These are phyloP conservation scores for Eulemur mongoz DNA, from an alignment of 2,797 vertebrate species.

Conservation along the genomic window DNA sequence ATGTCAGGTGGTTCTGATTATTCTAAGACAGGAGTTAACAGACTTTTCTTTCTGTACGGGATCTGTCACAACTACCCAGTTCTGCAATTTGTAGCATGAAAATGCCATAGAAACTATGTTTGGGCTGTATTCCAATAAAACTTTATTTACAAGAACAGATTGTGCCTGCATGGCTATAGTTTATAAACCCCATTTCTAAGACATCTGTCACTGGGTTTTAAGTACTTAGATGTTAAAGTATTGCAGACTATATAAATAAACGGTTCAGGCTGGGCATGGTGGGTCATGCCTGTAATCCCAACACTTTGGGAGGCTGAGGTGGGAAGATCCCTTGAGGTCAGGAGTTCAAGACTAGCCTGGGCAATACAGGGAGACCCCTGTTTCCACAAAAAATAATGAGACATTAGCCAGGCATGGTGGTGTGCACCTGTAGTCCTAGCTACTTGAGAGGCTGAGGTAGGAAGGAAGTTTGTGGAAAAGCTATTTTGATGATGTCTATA, in stretches of 20 bases:
- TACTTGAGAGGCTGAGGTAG: neutral
- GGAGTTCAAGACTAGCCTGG: neutral
- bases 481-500: constrained; percentile 39
- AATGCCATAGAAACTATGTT: neutral
- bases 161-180: neutral
- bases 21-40: neutral
- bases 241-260: neutral
- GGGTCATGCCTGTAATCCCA: neutral
- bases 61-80: neutral
- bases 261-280: neutral
- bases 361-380: neutral
- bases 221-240: neutral
- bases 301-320: neutral
- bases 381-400: neutral
- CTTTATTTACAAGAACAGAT: constrained; percentile 9
- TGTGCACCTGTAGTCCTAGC: neutral
- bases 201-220: neutral
- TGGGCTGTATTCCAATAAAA: constrained; percentile 19
- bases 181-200: neutral
- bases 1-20: constrained; percentile 4
- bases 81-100: constrained; percentile 40
- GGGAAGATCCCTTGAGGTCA: neutral
- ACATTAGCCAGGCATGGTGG: neutral
- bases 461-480: constrained; percentile 14
- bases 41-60: neutral